Base-by-base conservation (phyloP, 1,140 invertebrate genomes). In the Drosophila azteca region DNA sequence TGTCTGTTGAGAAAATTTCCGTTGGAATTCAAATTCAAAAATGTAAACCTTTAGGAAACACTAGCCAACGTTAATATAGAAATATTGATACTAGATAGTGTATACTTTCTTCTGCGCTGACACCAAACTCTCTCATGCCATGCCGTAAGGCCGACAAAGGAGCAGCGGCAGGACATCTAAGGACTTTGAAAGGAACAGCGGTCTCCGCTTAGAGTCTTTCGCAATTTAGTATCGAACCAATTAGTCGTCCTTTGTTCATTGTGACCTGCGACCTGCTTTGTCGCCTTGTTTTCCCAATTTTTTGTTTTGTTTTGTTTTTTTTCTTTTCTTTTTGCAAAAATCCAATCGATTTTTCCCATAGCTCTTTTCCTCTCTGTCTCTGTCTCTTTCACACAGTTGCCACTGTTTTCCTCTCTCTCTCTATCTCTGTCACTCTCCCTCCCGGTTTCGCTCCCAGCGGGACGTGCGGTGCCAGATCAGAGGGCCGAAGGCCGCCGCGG, bases 401-500 rank as follows among this genome's bases (percentile, higher is more conserved):
- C 69, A 78, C 70, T 58, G 64, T 75, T 79, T 63, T 9, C 41
- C 24, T 9, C 7, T 9, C 2, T 15, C 20, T 22, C 24, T 13
- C 44, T n/a, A n/a, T n/a, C n/a, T n/a, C n/a, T n/a, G n/a, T n/a
- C 17, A 20, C 17, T 20, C 17, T 20, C 17, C 17, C 17, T 20
- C 17, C 17, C 17, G 17, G 17, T 20, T 0, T 49, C 31, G 44
- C 51, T 4, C 66, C 41, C 79, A 78, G 79, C 79, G 60, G 77
- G 68, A 72, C 78, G 71, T 81, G 74, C 65, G 70, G 68, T 69
- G 57, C 79, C 29, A 78, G 69, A 78, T 81, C 78, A 59, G 59
- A 82, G 68, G 39, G 31, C 41, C 35, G 35, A 39, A 35, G 29
- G 20, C 59, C 81, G 43, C 80, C 60, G 58, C 77, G 72, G 80